Evolutionary conservation across 2,113 vertebrate species (phyloP).

Genomic region (Oriolus oriolus): DNA sequence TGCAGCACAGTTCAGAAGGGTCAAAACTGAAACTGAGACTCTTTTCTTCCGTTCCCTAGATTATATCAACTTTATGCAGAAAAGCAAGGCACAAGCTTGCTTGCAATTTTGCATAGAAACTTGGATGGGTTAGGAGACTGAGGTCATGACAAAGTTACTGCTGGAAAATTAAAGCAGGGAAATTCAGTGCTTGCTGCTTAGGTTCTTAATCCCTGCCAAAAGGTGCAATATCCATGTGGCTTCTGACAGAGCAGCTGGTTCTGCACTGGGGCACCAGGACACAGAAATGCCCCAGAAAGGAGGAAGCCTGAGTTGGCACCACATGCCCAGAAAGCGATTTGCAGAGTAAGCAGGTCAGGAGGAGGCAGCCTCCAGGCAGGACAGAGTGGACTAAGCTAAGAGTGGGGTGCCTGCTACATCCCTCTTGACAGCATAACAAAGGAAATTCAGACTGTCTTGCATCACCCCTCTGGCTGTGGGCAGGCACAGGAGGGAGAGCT

Average conservation of each 20-base stretch:
- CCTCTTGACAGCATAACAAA: neutral
- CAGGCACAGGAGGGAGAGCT: neutral
- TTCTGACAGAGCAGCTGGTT: neutral
- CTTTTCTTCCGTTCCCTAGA: neutral
- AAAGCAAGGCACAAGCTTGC: neutral
- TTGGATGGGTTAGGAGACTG: neutral
- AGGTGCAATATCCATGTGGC: neutral
- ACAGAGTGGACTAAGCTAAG: neutral
- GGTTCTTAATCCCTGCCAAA: neutral
- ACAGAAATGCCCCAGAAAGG: neutral
- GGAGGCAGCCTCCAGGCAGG: neutral
- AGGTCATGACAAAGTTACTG: neutral
- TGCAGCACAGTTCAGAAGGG: neutral
- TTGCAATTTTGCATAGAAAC: neutral
- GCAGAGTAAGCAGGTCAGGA: neutral
- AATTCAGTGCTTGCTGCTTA: neutral
- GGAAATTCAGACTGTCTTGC: neutral
- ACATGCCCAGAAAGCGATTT: accelerated
- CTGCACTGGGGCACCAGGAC: too few species aligned
- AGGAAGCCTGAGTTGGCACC: neutral
- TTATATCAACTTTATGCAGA: neutral
- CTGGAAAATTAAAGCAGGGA: neutral
- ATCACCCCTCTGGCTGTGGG: neutral
- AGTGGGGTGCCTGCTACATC: neutral
- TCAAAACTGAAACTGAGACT: neutral